Percentiles rank a stretch among this genome's conserved stretches.
phyloP scores from a whole-genome alignment of 1,140 invertebrate genomes.

The Delia radicum region DNA sequence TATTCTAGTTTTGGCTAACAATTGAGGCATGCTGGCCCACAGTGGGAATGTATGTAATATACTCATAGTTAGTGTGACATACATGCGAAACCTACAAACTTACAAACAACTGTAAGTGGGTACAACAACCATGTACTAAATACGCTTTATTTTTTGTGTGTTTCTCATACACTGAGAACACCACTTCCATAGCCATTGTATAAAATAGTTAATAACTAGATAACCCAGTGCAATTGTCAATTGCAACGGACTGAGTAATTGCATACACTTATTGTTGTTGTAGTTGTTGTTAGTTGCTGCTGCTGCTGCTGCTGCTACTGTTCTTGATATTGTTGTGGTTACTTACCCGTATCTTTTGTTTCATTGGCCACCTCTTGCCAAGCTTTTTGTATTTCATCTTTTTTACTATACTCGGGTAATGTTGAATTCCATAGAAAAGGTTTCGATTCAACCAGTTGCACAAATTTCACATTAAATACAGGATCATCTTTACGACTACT shows the following conservation, averaged over 20 bases:
- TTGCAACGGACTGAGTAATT: background rate
- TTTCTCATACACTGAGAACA: background rate
- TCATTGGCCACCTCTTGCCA: slow-evolving; percentile 53
- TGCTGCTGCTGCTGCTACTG: background rate
- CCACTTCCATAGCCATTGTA: background rate
- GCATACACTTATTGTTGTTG: background rate
- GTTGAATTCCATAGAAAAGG: slow-evolving; percentile 50
- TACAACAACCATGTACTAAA: slow-evolving; percentile 17
- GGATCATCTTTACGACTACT: slow-evolving; percentile 51
- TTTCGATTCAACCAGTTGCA: slow-evolving; percentile 48
- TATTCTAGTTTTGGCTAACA: too few species aligned
- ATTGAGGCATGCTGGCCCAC: too few species aligned
- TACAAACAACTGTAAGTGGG: slow-evolving; percentile 35
- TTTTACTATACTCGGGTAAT: slow-evolving; percentile 51
- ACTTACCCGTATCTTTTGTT: slow-evolving; percentile 49
- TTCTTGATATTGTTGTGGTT: background rate
- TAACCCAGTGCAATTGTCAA: slow-evolving; percentile 3
- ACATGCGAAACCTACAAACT: slow-evolving; percentile 44
- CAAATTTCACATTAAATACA: slow-evolving; percentile 52
- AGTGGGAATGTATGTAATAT: background rate
- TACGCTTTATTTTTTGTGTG: background rate
- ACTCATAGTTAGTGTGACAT: slow-evolving; percentile 32
- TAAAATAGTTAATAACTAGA: too few species aligned
- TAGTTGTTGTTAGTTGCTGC: background rate
- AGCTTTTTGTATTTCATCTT: slow-evolving; percentile 50